Conservation (phyloP, 92 coral and sea anemone genomes). For the Plumapathes pennacea region DNA sequence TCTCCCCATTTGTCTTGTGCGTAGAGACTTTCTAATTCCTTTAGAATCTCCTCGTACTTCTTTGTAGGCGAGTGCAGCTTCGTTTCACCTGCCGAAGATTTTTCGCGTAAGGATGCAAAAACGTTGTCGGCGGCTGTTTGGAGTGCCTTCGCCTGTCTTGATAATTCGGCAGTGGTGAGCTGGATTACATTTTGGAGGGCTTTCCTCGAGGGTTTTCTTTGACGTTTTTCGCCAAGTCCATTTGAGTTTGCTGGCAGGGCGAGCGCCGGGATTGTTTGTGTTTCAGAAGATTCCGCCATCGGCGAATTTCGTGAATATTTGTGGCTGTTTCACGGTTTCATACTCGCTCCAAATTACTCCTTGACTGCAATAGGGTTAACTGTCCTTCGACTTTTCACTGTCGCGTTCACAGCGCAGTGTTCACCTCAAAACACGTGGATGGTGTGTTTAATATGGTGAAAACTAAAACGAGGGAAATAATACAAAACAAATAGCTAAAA, state of each 20-base stretch:
- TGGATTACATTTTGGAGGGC: background rate
- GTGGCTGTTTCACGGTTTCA: no score
- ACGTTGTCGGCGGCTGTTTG: background rate
- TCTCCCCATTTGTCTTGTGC: conserved; percentile 49
- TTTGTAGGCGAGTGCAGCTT: background rate
- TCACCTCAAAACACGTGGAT: no score
- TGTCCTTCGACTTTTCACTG: no score
- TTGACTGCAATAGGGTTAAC: no score
- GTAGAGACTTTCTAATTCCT: conserved; percentile 4
- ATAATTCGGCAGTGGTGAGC: background rate
- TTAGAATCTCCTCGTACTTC: conserved; percentile 4
- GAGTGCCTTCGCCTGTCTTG: conserved; percentile 1
- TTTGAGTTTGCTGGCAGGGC: background rate
- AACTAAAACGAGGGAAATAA: no score
- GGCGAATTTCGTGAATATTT: no score
- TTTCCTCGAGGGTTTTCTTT: conserved; percentile 1
- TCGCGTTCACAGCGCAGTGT: no score
- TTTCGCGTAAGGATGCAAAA: conserved; percentile 2
- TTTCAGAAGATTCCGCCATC: no score
- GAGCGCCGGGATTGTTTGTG: background rate
- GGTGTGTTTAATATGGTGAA: no score
- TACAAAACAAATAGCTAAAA: no score
- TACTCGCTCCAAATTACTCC: no score
- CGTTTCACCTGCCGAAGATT: background rate
- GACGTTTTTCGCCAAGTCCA: background rate